Evolutionary conservation across 1,140 invertebrate species (phyloP).

Genomic region (Elysia chlorotica): DNA sequence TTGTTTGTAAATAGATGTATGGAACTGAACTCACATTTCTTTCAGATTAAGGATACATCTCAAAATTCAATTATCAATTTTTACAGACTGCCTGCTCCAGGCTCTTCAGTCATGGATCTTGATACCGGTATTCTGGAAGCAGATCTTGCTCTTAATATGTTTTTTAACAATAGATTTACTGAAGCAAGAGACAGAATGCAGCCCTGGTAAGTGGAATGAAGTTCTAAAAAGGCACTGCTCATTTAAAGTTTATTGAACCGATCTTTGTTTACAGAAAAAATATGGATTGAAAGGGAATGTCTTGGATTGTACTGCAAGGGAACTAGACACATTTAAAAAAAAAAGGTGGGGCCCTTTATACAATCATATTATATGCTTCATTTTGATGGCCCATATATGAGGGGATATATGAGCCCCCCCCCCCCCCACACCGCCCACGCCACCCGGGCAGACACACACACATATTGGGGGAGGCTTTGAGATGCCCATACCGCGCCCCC

Average conservation of each 20-base stretch:
- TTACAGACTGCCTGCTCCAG: too few relatives aligned
- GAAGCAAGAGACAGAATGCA: constrained; percentile 76
- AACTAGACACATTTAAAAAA: not conserved
- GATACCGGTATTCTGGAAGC: constrained; percentile 65
- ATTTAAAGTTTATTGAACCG: not conserved
- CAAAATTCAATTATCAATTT: too few relatives aligned
- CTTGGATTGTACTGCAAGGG: not conserved
- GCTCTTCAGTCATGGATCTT: too few relatives aligned
- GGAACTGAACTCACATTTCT: too few relatives aligned
- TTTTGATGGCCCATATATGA: not conserved
- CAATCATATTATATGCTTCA: too few relatives aligned
- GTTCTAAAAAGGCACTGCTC: not conserved
- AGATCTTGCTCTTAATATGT: constrained; percentile 75
- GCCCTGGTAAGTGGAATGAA: constrained; percentile 68
- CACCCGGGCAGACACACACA: too few relatives aligned
- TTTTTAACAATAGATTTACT: constrained; percentile 88
- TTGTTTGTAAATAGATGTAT: too few relatives aligned
- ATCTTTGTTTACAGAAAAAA: not conserved
- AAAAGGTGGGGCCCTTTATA: not conserved
- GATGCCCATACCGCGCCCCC: too few relatives aligned
- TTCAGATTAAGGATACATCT: too few relatives aligned
- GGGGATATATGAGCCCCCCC: too few relatives aligned
- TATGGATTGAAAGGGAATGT: not conserved
- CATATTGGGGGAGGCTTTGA: too few relatives aligned
- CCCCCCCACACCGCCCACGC: too few relatives aligned